Conservation (phyloP, 2,113 vertebrate genomes). For the Phaethornis superciliosus region DNA sequence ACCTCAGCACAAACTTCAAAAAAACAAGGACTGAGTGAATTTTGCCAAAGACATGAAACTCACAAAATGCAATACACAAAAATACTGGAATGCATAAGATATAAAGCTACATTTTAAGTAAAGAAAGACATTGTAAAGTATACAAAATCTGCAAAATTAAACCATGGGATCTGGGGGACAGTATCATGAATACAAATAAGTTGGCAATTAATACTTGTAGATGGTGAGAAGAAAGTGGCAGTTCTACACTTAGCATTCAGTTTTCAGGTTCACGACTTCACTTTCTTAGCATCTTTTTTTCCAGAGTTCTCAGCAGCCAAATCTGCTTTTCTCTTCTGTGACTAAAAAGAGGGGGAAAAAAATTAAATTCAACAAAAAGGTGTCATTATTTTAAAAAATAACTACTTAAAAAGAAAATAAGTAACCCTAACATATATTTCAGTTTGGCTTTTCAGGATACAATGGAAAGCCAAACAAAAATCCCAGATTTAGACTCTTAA, state of each 20-base stretch:
- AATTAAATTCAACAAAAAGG: slow-evolving; percentile 11
- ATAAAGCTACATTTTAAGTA: slow-evolving; percentile 77
- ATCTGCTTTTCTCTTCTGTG: slow-evolving; percentile 88
- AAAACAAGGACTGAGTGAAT: slow-evolving; percentile 76
- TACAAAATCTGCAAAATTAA: slow-evolving; percentile 78
- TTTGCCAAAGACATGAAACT: slow-evolving; percentile 74
- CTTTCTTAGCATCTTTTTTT: slow-evolving; percentile 88
- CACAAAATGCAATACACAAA: slow-evolving; percentile 82
- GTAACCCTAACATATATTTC: neutral
- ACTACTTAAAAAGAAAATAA: neutral
- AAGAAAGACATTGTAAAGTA: slow-evolving; percentile 73
- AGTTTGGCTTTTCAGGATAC: neutral
- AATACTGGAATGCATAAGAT: slow-evolving; percentile 81
- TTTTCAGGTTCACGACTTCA: slow-evolving; percentile 79
- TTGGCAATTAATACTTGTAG: slow-evolving; percentile 74
- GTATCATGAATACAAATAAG: slow-evolving; percentile 75
- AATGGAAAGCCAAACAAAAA: neutral
- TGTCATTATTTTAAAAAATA: neutral
- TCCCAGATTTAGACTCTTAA: neutral
- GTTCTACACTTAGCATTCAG: slow-evolving; percentile 57
- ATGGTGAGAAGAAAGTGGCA: slow-evolving; percentile 72
- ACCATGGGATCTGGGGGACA: slow-evolving; percentile 56
- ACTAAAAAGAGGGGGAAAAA: slow-evolving; percentile 68
- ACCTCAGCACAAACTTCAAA: slow-evolving; percentile 80
- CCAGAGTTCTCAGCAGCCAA: slow-evolving; percentile 77